Conservation (phyloP, 2,888 invertebrate genomes). For the Drosophila neonasuta region DNA sequence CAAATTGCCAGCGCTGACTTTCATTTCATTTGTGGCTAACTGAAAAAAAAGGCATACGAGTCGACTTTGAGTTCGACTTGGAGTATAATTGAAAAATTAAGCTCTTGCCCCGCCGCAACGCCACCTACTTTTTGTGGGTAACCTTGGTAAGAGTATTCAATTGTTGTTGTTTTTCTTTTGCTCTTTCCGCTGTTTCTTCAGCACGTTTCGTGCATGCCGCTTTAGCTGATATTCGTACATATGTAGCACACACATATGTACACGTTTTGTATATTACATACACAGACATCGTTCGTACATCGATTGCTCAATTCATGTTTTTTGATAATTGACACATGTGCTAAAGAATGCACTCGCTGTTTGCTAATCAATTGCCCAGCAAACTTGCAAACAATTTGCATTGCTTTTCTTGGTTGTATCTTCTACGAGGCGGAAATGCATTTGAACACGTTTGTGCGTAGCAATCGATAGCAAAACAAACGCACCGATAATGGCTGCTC, state of each 20-base stretch:
- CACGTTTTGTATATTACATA: slow-evolving; percentile 8
- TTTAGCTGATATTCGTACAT: slow-evolving; percentile 12
- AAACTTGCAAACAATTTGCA: slow-evolving; percentile 43
- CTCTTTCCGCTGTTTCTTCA: slow-evolving; percentile 8
- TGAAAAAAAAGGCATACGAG: slow-evolving; percentile 5
- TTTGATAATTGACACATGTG: slow-evolving; percentile 23
- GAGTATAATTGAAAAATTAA: slow-evolving; percentile 41
- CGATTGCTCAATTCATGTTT: slow-evolving; percentile 29
- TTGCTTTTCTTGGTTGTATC: slow-evolving; percentile 20
- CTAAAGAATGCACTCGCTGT: slow-evolving; percentile 48
- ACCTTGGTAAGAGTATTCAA: slow-evolving; percentile 65
- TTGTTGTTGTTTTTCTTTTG: slow-evolving; percentile 41
- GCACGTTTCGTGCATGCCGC: slow-evolving; percentile 44
- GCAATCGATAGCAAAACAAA: slow-evolving; percentile 52
- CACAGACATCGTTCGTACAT: slow-evolving; percentile 5
- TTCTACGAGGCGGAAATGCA: slow-evolving; percentile 61
- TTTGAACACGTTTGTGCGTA: slow-evolving; percentile 74
- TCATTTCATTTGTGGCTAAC: slow-evolving; percentile 47
- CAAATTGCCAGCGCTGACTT: slow-evolving; percentile 70
- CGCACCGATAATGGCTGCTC: slow-evolving; percentile 38
- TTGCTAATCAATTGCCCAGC: slow-evolving; percentile 48
- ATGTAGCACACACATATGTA: slow-evolving; percentile 20
- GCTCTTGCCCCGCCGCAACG: slow-evolving; percentile 38
- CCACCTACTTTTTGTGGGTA: slow-evolving; percentile 66
- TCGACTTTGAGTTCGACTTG: neutral